Evolutionary conservation across 2,888 invertebrate species (phyloP).

Genomic region (Drosophila paracracens): DNA sequence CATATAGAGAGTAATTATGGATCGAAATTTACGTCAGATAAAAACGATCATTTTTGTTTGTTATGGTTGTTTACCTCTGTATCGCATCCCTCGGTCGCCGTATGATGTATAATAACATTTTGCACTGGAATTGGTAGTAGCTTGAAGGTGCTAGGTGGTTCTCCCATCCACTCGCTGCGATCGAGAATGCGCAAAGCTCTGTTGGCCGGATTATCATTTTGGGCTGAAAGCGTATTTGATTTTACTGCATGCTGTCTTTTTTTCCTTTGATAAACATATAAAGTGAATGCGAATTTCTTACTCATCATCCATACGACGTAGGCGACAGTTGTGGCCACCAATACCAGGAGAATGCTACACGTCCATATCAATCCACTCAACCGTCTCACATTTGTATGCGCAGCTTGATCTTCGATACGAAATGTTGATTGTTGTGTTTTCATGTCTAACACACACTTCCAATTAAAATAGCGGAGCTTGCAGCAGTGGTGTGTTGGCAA

Average conservation of each 20-base stretch:
- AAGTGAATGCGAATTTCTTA: slow-evolving; percentile 16
- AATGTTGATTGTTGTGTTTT: slow-evolving; percentile 11
- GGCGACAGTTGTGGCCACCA: slow-evolving; percentile 45
- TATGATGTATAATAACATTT: slow-evolving; percentile 68
- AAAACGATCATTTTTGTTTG: not conserved
- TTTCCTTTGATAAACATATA: not conserved
- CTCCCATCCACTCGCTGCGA: slow-evolving; percentile 73
- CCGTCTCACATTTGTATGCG: slow-evolving; percentile 23
- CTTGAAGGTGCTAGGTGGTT: slow-evolving; percentile 55
- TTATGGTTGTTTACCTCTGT: slow-evolving; percentile 46
- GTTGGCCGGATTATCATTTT: slow-evolving; percentile 19
- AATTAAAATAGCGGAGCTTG: slow-evolving; percentile 4
- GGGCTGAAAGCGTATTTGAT: slow-evolving; percentile 14
- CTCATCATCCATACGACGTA: slow-evolving; percentile 64
- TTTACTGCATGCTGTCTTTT: not conserved
- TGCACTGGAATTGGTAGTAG: slow-evolving; percentile 50
- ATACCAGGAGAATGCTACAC: slow-evolving; percentile 48
- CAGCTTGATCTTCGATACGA: slow-evolving; percentile 23
- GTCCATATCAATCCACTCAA: slow-evolving; percentile 48
- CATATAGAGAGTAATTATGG: not conserved
- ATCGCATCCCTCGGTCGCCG: slow-evolving; percentile 68
- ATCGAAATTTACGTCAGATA: not conserved
- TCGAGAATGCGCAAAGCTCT: slow-evolving; percentile 62
- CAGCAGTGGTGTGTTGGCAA: slow-evolving; percentile 40
- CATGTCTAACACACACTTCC: slow-evolving; percentile 5